Evolutionary conservation across 1,140 invertebrate genomes (phyloP).

Genomic region (Chironomus striatipennis): DNA sequence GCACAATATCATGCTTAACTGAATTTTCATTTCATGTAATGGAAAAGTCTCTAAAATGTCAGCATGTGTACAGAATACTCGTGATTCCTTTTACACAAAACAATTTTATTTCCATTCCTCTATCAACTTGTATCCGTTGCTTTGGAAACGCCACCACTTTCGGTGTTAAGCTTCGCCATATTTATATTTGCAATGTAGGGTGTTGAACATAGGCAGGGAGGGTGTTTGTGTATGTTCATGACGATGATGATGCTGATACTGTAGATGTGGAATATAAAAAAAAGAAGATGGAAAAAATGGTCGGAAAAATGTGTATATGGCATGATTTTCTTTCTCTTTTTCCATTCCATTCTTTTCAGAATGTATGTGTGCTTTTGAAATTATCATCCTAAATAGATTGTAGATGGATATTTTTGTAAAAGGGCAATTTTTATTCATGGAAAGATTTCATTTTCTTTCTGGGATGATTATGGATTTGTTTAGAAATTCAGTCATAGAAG

Average conservation of each 20-base stretch:
- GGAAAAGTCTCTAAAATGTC: background rate
- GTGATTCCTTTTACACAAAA: background rate
- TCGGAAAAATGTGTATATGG: background rate
- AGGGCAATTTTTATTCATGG: background rate
- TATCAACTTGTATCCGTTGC: background rate
- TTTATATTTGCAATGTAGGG: slow-evolving; percentile 14
- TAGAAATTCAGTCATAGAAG: too few species aligned
- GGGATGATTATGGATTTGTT: background rate
- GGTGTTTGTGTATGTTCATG: background rate
- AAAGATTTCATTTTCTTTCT: background rate
- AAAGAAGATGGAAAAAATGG: background rate
- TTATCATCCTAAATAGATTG: background rate
- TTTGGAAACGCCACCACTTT: slow-evolving; percentile 10
- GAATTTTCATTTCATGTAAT: slow-evolving; percentile 9
- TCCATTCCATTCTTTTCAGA: background rate
- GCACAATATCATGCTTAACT: slow-evolving; percentile 3
- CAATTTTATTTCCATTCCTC: background rate
- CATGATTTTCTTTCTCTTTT: background rate
- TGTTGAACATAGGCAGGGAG: background rate
- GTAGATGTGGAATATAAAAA: background rate
- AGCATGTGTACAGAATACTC: background rate
- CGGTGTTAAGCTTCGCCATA: slow-evolving; percentile 21
- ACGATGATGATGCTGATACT: background rate
- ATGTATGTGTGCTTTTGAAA: slow-evolving; percentile 8
- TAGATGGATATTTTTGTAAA: background rate